phyloP scores from a whole-genome alignment of 1,140 invertebrate genomes.

The Meloidogyne hapla region DNA sequence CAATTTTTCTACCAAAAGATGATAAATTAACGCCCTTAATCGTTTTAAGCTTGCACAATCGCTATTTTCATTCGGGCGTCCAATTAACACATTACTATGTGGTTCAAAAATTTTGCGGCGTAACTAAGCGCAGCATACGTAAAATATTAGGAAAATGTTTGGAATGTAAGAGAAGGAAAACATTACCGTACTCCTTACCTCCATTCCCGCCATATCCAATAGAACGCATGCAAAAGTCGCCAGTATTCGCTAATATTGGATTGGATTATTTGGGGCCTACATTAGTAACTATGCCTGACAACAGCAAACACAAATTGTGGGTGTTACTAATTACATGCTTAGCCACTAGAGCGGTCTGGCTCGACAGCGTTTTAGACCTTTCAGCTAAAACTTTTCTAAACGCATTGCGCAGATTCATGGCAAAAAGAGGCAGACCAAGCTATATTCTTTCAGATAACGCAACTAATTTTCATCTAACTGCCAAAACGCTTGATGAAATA shows the following conservation, averaged over 20 bases:
- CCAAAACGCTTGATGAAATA: not conserved
- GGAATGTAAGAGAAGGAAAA: not conserved
- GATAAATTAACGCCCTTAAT: not conserved
- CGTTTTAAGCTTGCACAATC: not conserved
- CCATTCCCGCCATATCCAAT: conserved; percentile 3
- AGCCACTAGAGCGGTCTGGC: not conserved
- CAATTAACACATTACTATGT: not conserved
- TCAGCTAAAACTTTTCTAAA: not conserved
- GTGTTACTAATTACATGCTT: not conserved
- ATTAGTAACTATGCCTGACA: not conserved
- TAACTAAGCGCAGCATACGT: not conserved
- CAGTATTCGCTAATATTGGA: not conserved
- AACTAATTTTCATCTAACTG: not conserved
- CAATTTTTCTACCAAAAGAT: not conserved
- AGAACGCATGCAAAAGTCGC: not conserved
- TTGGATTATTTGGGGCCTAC: conserved; percentile 8
- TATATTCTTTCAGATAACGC: conserved; percentile 5
- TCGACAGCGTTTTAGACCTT: not conserved
- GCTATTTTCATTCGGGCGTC: not conserved
- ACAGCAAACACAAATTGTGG: not conserved
- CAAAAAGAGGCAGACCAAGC: not conserved
- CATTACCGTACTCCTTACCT: not conserved
- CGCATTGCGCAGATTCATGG: not conserved
- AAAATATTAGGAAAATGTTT: not conserved
- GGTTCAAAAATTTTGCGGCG: not conserved